phyloP scores from a whole-genome alignment of 2,888 invertebrate species.

The Drosophila sordidapex region DNA sequence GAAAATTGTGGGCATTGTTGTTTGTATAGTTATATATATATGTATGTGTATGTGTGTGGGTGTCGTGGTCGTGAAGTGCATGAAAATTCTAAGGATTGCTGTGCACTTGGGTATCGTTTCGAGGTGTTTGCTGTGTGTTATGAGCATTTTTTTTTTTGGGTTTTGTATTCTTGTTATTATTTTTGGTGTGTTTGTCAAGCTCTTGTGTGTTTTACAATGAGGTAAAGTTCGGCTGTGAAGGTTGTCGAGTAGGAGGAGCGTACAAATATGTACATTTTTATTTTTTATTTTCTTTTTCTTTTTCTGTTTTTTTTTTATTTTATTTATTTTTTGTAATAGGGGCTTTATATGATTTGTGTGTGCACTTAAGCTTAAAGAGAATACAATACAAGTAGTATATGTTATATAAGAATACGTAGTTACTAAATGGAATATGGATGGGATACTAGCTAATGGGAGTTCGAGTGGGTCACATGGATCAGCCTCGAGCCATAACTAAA shows the following conservation, averaged over 20 bases:
- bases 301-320: neutral
- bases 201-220: constrained; percentile 73
- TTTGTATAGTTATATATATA: constrained; percentile 6
- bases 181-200: constrained; percentile 59
- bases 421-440: constrained; percentile 24
- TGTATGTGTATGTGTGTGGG: constrained; percentile 8
- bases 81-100: constrained; percentile 65
- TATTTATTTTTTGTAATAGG: neutral
- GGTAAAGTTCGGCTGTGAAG: constrained; percentile 80
- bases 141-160: constrained; percentile 32
- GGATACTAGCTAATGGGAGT: constrained; percentile 24
- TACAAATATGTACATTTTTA: constrained; percentile 59
- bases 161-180: constrained; percentile 22
- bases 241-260: constrained; percentile 59
- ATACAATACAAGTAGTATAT: constrained; percentile 37
- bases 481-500: constrained; percentile 13
- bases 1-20: constrained; percentile 31
- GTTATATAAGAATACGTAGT: constrained; percentile 31
- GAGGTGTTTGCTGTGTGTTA: constrained; percentile 46
- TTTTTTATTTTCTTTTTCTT: constrained; percentile 23
- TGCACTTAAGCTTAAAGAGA: constrained; percentile 59
- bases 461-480: constrained; percentile 7
- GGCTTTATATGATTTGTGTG: constrained; percentile 37
- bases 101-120: constrained; percentile 71
- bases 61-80: constrained; percentile 44